Evolutionary conservation across 2,888 invertebrate species (phyloP), one percentile per base, ranked within the genome.

Genomic region (Nomada hirtipes): DNA sequence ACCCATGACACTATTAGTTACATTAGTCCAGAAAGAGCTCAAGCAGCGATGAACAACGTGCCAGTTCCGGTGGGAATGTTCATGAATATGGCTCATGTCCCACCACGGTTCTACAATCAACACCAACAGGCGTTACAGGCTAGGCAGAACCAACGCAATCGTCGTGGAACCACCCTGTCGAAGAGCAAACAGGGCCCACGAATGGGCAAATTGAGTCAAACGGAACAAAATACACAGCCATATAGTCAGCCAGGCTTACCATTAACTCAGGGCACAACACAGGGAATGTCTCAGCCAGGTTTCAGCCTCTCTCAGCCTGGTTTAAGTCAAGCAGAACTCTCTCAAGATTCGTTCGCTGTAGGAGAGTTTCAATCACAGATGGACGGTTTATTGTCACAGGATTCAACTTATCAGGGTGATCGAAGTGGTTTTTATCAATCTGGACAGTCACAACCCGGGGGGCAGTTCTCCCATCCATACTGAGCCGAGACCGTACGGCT

Each of bases 61-160:
- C 98, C 99, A 0, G 98, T 99, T 4, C 98, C 98, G 0, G 97
- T 98, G 64, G 98, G 98, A 59, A 98, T 99, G 97, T 97, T 98
- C 89, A 97, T 98, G 96, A 98, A 97, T 94, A 98, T 97, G 97
- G 96, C 96, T 18, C 96, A 96, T 89, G 96, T 97, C 75, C 96
- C 97, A 47, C 97, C 97, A 0, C 94, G 97, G 9, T 97, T 96
- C 93, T 97, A 96, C 91, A 97, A 97, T 90, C 97, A 97, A 88
- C 96, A 96, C 90, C 96, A 96, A 89, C 96, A 96, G 90, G 96
- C 96, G 0, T 92, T 96, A 74, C 95, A 95, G 84, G 95, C 95
- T 0, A 91, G 95, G n/a, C 95, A 95, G 83, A 94, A 94, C 60
- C 94, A 94, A 68, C 92, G 94, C 18, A 93, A 91, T 57, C 91